Evolutionary conservation across 2,888 invertebrate genomes (phyloP), one percentile per base, ranked within the genome.

Genomic region (Tenthredo scrophulariae): DNA sequence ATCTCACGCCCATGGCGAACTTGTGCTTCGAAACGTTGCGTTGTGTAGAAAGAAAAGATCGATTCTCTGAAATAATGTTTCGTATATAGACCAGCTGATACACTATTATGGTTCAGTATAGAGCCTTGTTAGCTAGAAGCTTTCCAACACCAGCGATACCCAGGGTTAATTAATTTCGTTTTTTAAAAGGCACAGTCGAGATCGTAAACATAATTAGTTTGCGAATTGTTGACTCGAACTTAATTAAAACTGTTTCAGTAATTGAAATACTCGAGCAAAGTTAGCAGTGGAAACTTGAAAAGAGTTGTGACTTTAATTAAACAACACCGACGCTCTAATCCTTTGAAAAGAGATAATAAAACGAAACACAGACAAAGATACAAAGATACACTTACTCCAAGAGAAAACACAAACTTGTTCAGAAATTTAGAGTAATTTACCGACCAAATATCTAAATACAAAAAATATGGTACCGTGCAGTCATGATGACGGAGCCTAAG

Each of bases 171-270:
- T 43, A 43, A 74, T 43, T 29, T 43, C 22, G 18, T 26, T 74
- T 43, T 43, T 22, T 5, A 10, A 26, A 33, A 54, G 15, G n/a
- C 33, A 2, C 33, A 58, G 37, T 33, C n/a, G 54, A 22, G 33
- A 62, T 40, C 37, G 80, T 40, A 58, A 62, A 80, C 58, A 50
- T 58, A 80, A 80, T 80, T 80, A 62, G 80, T 80, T 80, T 80
- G 80, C 58, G n/a, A 58, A 80, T 62, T 40, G 58, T 62, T 29
- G 40, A 80, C 58, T 80, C 58, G 22, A 62, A 22, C 62, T 40
- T 80, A 62, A 62, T 80, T 80, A 80, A 80, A 58, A 80, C 40
- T 80, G 80, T 80, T 58, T 62, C 79, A 77, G 22, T 77, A 62
- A 62, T 62, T 58, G 33, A 80, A 37, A 80, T 18, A 54, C 79